Evolutionary conservation across 1,140 invertebrate genomes (phyloP).

Genomic region (Achroia grisella): DNA sequence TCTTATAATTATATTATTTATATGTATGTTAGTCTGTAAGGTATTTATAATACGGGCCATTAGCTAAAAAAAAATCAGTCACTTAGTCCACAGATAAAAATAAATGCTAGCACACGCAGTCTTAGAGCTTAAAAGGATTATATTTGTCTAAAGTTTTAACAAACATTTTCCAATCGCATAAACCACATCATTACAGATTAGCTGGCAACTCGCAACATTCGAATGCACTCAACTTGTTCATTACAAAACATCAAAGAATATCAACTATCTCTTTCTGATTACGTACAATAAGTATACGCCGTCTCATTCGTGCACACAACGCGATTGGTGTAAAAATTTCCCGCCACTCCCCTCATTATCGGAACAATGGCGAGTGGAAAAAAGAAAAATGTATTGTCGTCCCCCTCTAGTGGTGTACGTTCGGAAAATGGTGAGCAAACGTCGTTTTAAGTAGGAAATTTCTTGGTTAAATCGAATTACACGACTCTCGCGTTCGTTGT

Average conservation of each 20-base stretch:
- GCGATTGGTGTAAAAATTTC: constrained; percentile 40
- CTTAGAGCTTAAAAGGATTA: too few relatives aligned
- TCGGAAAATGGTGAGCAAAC: constrained; percentile 24
- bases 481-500: constrained; percentile 5
- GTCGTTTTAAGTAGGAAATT: constrained; percentile 34
- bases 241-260: neutral
- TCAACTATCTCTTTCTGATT: constrained; percentile 12
- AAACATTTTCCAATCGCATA: too few relatives aligned
- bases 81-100: too few relatives aligned
- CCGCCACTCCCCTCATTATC: constrained; percentile 33
- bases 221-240: too few relatives aligned
- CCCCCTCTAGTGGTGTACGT: constrained; percentile 20
- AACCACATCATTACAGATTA: too few relatives aligned
- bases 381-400: constrained; percentile 26
- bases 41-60: too few relatives aligned
- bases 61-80: too few relatives aligned
- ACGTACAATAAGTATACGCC: constrained; percentile 7
- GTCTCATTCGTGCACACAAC: constrained; percentile 22
- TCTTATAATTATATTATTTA: too few relatives aligned
- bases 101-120: too few relatives aligned
- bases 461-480: constrained; percentile 33
- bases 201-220: too few relatives aligned
- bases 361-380: constrained; percentile 37
- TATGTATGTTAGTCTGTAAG: too few relatives aligned
- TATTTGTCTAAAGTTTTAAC: too few relatives aligned